Evolutionary conservation across 53 echinoderm and acorn worm species (phyloP).

Genomic region (Glandiceps talaboti): DNA sequence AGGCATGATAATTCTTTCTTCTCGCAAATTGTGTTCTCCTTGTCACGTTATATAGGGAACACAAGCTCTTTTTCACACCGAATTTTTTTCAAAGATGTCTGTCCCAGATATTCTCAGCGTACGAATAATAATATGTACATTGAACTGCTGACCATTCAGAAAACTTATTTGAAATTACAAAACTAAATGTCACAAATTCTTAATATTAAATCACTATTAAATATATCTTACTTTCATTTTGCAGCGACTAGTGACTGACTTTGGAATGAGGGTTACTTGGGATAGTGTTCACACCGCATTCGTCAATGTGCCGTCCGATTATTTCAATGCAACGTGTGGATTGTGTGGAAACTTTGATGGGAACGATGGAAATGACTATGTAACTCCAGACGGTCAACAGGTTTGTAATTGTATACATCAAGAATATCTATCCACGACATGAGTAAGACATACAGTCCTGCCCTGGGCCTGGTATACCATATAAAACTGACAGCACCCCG

Average conservation of each 20-base stretch:
- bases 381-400: not conserved
- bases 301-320: constrained; percentile 29
- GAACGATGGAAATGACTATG: constrained; percentile 27
- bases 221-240: not conserved
- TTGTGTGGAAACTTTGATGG: constrained; percentile 44
- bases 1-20: too few species aligned
- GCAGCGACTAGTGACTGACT: constrained; percentile 45
- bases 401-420: too few species aligned
- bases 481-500: not conserved
- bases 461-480: constrained; percentile 20
- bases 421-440: constrained; percentile 57
- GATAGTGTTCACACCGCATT: constrained; percentile 34
- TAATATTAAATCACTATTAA: too few species aligned
- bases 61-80: too few species aligned
- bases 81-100: too few species aligned
- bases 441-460: constrained; percentile 27
- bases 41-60: too few species aligned
- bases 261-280: constrained; percentile 39
- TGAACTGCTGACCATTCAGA: too few species aligned
- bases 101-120: too few species aligned
- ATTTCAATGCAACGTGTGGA: constrained; percentile 28
- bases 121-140: too few species aligned
- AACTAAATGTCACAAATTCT: too few species aligned
- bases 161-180: too few species aligned
- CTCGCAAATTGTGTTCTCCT: too few species aligned